These are phyloP conservation scores for Trialeurodes vaporariorum DNA, from an alignment of 1,140 invertebrate species.

Conservation along the genomic window DNA sequence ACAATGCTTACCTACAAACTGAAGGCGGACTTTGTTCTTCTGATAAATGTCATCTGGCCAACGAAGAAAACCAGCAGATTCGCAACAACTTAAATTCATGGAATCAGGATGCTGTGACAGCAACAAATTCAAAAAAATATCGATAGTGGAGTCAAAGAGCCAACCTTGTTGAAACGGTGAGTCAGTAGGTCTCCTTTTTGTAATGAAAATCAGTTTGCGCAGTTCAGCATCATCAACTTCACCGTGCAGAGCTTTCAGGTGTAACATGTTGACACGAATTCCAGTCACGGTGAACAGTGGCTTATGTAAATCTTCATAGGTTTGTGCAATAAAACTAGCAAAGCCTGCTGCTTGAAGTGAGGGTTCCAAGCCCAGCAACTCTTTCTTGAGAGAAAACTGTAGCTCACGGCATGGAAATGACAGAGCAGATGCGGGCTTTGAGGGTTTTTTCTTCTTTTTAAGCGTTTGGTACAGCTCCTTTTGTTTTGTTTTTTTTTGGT, in stretches of 20 bases:
- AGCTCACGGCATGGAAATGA: background rate
- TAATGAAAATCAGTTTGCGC: background rate
- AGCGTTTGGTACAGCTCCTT: background rate
- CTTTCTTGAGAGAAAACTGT: background rate
- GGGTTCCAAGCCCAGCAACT: background rate
- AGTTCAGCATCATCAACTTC: background rate
- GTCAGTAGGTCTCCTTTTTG: background rate
- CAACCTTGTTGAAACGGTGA: background rate
- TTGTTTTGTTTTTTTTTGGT: background rate
- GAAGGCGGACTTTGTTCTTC: background rate
- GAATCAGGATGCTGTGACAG: background rate
- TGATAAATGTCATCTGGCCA: too few relatives aligned
- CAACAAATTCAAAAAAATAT: background rate
- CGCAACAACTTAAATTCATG: background rate
- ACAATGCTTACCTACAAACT: background rate
- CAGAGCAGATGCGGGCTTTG: background rate
- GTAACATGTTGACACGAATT: background rate
- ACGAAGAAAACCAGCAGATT: background rate
- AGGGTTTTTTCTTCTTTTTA: background rate
- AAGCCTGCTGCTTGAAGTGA: background rate
- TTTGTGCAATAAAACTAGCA: background rate
- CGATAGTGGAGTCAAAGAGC: background rate
- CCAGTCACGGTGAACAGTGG: background rate
- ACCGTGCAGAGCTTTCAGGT: background rate
- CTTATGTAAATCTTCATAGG: background rate